Conservation (phyloP, 2,797 vertebrate genomes). For the Miichthys miiuy region DNA sequence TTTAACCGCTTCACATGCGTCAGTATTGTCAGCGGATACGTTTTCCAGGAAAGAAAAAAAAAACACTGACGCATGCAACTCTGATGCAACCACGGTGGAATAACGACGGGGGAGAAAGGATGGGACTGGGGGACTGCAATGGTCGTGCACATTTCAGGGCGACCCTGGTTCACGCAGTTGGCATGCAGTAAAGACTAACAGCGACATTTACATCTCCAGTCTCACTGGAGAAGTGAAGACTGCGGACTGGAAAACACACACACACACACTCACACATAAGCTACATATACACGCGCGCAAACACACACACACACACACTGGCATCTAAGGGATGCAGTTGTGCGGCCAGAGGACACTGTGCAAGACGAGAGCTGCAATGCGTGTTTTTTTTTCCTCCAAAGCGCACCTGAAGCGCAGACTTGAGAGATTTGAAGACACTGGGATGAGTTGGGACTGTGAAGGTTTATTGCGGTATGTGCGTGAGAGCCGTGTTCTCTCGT, state of each 20-base stretch:
- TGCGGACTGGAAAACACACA: constrained; percentile 54
- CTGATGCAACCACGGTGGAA: constrained; percentile 66
- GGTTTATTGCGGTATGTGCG: constrained; percentile 42
- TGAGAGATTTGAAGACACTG: constrained; percentile 38
- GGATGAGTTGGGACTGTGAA: constrained; percentile 52
- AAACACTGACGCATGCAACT: constrained; percentile 68
- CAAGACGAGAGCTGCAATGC: constrained; percentile 80
- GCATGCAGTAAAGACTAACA: constrained; percentile 16
- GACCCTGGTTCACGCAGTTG: constrained; percentile 25
- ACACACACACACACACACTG: constrained; percentile 20
- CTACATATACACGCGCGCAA: too few species aligned
- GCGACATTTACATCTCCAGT: constrained; percentile 48
- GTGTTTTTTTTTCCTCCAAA: constrained; percentile 74
- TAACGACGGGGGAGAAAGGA: constrained; percentile 11
- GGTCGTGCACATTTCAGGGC: constrained; percentile 34
- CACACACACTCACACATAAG: not conserved
- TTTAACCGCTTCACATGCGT: constrained; percentile 64
- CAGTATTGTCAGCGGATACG: constrained; percentile 54
- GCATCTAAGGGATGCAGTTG: constrained; percentile 63
- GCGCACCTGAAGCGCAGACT: constrained; percentile 74
- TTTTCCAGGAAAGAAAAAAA: constrained; percentile 37
- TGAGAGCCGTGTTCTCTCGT: constrained; percentile 2
- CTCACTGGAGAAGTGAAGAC: constrained; percentile 55
- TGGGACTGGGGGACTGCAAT: constrained; percentile 35
- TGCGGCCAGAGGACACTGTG: constrained; percentile 63